phyloP scores from a whole-genome alignment of 2,888 invertebrate species.

The Spodoptera picta region DNA sequence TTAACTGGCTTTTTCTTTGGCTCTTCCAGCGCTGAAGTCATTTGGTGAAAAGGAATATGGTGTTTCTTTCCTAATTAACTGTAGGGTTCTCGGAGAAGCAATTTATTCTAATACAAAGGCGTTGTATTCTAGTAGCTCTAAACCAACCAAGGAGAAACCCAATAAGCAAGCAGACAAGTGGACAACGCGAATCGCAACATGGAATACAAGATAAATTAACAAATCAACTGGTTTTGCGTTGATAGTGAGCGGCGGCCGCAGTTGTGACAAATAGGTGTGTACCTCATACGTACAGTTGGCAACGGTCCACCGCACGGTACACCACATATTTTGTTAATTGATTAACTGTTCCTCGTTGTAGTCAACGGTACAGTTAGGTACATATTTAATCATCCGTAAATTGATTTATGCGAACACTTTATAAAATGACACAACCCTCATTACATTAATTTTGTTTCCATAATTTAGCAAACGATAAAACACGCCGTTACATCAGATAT shows the following conservation, averaged over 20 bases:
- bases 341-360: constrained; percentile 70
- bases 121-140: constrained; percentile 6
- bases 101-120: not conserved
- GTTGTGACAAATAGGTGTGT: constrained; percentile 51
- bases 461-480: constrained; percentile 55
- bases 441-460: constrained; percentile 55
- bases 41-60: constrained; percentile 9
- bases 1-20: constrained; percentile 38
- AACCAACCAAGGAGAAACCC: constrained; percentile 23
- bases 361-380: constrained; percentile 64
- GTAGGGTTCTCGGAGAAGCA: not conserved
- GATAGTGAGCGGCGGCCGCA: constrained; percentile 25
- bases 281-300: constrained; percentile 56
- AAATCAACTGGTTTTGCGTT: constrained; percentile 48
- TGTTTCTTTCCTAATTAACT: not conserved
- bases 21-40: constrained; percentile 6
- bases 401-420: constrained; percentile 67
- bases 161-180: constrained; percentile 27
- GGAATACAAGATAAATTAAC: constrained; percentile 38
- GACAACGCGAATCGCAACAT: constrained; percentile 20
- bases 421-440: constrained; percentile 65
- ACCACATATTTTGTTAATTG: constrained; percentile 73
- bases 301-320: constrained; percentile 63
- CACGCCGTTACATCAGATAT: constrained; percentile 45
- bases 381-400: constrained; percentile 68